A percentile compares a stretch with the other conserved stretches of the same genome.
phyloP scores from a whole-genome alignment of 2,888 invertebrate genomes.

The Limnephilus marmoratus region DNA sequence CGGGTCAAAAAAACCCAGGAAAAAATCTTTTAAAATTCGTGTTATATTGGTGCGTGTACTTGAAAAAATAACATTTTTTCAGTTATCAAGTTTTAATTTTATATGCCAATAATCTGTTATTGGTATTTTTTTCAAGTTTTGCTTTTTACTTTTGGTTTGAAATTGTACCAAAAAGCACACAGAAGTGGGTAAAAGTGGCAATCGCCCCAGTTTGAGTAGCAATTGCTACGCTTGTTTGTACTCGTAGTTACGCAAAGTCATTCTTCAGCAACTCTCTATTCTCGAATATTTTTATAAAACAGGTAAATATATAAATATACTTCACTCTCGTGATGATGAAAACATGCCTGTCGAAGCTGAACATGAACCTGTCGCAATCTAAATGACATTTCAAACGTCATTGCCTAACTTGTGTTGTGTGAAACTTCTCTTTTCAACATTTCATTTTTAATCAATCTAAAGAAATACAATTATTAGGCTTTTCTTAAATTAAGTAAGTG shows the following conservation, averaged over 20 bases:
- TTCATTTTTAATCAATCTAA: neutral
- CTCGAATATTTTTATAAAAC: neutral
- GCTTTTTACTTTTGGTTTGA: neutral
- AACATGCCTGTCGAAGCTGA: neutral
- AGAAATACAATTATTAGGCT: neutral
- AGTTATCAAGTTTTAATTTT: neutral
- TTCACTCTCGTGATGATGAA: slow-evolving; percentile 2
- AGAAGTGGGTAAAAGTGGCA: neutral
- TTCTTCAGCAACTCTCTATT: neutral
- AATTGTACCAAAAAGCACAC: neutral
- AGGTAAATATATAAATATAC: neutral
- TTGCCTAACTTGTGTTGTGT: neutral
- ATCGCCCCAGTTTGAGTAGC: neutral
- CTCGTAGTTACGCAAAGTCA: neutral
- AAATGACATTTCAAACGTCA: neutral
- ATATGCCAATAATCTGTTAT: neutral
- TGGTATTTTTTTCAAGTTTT: neutral
- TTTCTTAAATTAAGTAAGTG: neutral
- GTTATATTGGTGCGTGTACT: neutral
- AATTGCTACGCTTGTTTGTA: neutral
- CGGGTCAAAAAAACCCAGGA: neutral
- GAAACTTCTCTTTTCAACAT: neutral
- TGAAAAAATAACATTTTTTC: neutral
- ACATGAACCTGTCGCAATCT: neutral
- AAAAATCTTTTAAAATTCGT: neutral